Conservation (phyloP, 1,140 invertebrate species). For the Aricia agestis region DNA sequence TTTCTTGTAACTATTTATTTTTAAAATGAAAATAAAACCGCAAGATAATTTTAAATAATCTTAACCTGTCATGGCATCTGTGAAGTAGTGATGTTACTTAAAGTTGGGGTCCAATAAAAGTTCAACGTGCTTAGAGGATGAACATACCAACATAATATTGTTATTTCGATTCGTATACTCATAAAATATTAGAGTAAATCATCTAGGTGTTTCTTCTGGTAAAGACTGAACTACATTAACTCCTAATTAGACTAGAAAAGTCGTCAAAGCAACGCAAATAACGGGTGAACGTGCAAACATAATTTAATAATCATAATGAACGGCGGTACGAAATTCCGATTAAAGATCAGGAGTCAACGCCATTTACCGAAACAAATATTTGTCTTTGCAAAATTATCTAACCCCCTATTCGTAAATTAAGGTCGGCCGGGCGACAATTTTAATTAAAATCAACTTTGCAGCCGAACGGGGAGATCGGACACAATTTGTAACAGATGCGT, state of each 20-base stretch:
- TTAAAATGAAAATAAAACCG: no score
- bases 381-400: slow-evolving; percentile 17
- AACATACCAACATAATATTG: no score
- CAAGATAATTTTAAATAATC: no score
- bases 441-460: slow-evolving; percentile 28
- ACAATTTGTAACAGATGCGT: slow-evolving; percentile 24
- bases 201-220: no score
- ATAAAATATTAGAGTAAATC: no score
- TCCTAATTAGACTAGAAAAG: neutral
- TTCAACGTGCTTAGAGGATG: no score
- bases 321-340: neutral
- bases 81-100: no score
- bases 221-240: no score
- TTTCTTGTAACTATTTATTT: no score
- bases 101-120: no score
- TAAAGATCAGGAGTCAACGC: slow-evolving; percentile 15
- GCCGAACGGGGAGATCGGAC: slow-evolving; percentile 20
- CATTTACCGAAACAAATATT: slow-evolving; percentile 17
- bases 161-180: no score
- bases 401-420: slow-evolving; percentile 13
- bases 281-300: neutral
- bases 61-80: no score
- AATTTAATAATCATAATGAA: slow-evolving; percentile 10
- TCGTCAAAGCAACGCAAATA: neutral
- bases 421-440: slow-evolving; percentile 19